Evolutionary conservation across 2,888 invertebrate genomes (phyloP), one percentile per base, ranked within the genome.

Genomic region (Epirrhoe tristata): DNA sequence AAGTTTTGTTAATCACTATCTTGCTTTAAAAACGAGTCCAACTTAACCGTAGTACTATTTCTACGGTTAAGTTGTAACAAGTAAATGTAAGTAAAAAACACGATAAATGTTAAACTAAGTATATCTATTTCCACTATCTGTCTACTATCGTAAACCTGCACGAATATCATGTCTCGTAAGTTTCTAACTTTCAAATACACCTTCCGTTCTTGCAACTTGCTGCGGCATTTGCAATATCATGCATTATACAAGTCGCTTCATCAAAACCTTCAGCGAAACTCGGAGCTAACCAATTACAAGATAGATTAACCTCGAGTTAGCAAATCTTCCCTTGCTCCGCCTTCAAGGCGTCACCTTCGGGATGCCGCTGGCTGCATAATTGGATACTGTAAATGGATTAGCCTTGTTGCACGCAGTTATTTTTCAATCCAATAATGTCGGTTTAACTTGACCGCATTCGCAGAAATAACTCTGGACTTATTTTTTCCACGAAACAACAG

Each of bases 351-450:
- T 60, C 63, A 67, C 70, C 74, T 70, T 74, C 77, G 71, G 76
- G 71, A 65, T 69, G 73, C 61, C 72, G 69, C 74, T 59, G 34
- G 71, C 74, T 73, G 74, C 74, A 74, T 90, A 90, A 90, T 90
- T 89, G 89, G 90, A 90, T 90, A 79, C 75, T 78, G 72, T 85
- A 86, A 86, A 78, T 74, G 83, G 88, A 89, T 90, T 86, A 84
- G 75, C 75, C 69, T 82, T 79, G 77, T 78, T 82, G 81, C 80
- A 80, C 82, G 83, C 84, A 74, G 75, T 75, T 74, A 73, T 71
- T 70, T 73, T 74, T 74, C 89, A 88, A 89, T 89, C 87, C 84
- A 86, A 88, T 89, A 84, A 71, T 31, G 16, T 51, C 32, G 57
- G 7, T 50, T 1, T 57, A 58, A 64, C 61, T 61, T 64, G 14